Percentiles rank a stretch among this genome's conserved stretches.
These are phyloP conservation scores for Heterochromis multidens DNA, from an alignment of 2,113 vertebrate genomes.

Conservation along the genomic window DNA sequence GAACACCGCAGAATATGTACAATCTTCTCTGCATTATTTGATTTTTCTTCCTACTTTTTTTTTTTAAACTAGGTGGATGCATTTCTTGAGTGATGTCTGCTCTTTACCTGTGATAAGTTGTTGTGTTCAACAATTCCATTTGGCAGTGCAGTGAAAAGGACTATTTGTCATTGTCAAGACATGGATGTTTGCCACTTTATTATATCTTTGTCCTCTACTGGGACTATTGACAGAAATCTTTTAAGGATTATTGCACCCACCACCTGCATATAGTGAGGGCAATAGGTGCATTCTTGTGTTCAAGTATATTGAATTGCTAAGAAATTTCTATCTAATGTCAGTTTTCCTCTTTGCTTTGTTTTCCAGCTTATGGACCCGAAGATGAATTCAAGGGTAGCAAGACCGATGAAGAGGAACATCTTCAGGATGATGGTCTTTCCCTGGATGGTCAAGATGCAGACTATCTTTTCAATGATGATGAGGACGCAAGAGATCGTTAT, in stretches of 20 bases:
- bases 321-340: neutral
- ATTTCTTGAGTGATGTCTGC: constrained; percentile 41
- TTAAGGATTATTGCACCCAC: constrained; percentile 58
- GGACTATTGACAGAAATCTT: constrained; percentile 71
- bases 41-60: constrained; percentile 17
- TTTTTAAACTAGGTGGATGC: constrained; percentile 48
- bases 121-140: constrained; percentile 71
- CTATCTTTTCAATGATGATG: constrained; percentile 87
- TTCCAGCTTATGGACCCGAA: constrained; percentile 94
- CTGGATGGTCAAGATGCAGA: constrained; percentile 88
- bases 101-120: constrained; percentile 62
- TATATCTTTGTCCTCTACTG: constrained; percentile 66
- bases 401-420: constrained; percentile 83
- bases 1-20: neutral
- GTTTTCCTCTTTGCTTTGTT: constrained; percentile 54
- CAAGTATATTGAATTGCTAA: neutral
- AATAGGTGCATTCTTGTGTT: neutral
- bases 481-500: constrained; percentile 84
- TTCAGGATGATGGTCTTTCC: constrained; percentile 88
- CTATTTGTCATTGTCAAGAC: constrained; percentile 76
- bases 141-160: constrained; percentile 64
- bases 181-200: constrained; percentile 78
- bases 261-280: constrained; percentile 3
- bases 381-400: constrained; percentile 91
- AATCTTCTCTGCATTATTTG: neutral